Conservation (phyloP, 2,113 vertebrate species). For the Triplophysa tibetana region DNA sequence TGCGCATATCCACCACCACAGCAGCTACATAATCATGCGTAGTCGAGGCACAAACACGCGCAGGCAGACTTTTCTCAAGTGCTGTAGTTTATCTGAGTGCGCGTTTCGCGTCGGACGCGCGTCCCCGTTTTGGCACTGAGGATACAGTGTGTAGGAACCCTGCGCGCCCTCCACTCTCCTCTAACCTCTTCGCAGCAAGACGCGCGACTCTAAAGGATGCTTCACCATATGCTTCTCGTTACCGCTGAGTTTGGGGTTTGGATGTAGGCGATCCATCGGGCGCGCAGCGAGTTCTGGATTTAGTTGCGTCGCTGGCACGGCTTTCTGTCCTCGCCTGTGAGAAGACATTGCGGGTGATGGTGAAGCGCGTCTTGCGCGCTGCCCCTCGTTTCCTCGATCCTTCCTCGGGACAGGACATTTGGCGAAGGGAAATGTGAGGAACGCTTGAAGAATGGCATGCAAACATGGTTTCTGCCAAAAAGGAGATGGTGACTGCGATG, state of each 20-base stretch:
- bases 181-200: constrained; percentile 33
- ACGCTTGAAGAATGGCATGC: constrained; percentile 92
- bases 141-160: constrained; percentile 37
- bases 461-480: constrained; percentile 89
- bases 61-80: constrained; percentile 19
- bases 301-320: constrained; percentile 48
- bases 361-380: constrained; percentile 54
- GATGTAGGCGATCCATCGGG: constrained; percentile 46
- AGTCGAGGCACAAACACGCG: constrained; percentile 4
- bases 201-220: constrained; percentile 45
- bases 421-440: constrained; percentile 79
- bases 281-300: constrained; percentile 47
- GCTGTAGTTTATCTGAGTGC: constrained; percentile 29
- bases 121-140: constrained; percentile 49
- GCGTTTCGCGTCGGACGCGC: constrained; percentile 43
- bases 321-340: constrained; percentile 8
- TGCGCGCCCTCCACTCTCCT: constrained; percentile 36
- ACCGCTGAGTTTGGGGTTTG: constrained; percentile 51
- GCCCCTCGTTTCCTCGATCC: constrained; percentile 53
- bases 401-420: constrained; percentile 74
- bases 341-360: constrained; percentile 49
- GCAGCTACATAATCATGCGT: constrained; percentile 3
- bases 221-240: constrained; percentile 44
- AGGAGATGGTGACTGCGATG: constrained; percentile 85
- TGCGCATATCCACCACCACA: constrained; percentile 18